Conservation (phyloP, 2,888 invertebrate species). For the Eupithecia tripunctaria region DNA sequence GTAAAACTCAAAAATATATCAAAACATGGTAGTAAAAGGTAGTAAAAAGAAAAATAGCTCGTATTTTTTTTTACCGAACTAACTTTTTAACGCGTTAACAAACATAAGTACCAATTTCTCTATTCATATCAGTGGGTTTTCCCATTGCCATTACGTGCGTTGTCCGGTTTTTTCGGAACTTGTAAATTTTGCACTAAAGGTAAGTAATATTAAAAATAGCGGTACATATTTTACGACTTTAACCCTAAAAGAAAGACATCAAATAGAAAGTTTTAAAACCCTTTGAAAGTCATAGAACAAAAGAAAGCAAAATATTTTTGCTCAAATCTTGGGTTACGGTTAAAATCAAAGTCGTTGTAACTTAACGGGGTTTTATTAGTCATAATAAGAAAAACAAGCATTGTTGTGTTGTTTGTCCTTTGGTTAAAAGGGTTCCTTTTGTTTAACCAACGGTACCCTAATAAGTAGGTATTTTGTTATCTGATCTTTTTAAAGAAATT, state of each 20-base stretch:
- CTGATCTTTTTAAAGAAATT: background rate
- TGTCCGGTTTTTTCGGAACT: background rate
- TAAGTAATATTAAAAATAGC: background rate
- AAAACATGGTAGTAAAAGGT: too few relatives aligned
- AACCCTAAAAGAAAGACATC: conserved; percentile 15
- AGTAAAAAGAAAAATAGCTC: too few relatives aligned
- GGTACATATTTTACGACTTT: background rate
- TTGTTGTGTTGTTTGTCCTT: conserved; percentile 14
- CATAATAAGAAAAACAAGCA: conserved; percentile 28
- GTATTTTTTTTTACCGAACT: too few relatives aligned
- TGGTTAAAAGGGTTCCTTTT: conserved; percentile 28
- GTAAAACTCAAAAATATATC: too few relatives aligned
- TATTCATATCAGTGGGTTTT: background rate
- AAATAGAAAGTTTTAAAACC: conserved; percentile 21
- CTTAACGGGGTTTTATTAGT: conserved; percentile 19
- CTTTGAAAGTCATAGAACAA: conserved; percentile 1
- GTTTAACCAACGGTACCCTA: background rate
- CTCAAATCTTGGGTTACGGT: conserved; percentile 9
- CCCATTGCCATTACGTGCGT: background rate
- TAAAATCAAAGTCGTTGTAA: background rate
- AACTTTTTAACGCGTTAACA: too few relatives aligned
- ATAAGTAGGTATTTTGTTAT: background rate
- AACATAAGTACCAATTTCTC: too few relatives aligned
- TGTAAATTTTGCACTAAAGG: background rate
- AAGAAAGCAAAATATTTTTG: conserved; percentile 13